These are phyloP conservation scores for Sebastiscus albofasciatus DNA, from an alignment of 2,797 vertebrate genomes.

Conservation along the genomic window DNA sequence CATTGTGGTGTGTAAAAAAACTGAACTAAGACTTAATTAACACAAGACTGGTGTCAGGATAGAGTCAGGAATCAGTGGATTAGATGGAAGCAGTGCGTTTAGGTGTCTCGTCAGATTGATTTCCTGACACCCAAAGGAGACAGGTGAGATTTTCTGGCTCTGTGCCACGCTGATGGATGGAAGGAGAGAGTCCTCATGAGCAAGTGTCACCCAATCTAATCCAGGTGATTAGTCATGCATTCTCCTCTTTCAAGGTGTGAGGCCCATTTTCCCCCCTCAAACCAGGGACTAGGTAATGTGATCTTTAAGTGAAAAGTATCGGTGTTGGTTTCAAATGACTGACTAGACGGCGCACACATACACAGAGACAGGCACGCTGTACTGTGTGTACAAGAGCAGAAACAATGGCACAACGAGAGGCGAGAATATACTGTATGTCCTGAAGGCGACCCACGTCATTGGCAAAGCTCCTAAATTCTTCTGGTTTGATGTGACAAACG, in stretches of 20 bases:
- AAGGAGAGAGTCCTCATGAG: conserved; percentile 62
- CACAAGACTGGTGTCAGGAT: background rate
- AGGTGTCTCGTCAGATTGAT: conserved; percentile 13
- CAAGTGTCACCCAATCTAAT: conserved; percentile 74
- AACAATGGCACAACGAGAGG: conserved; percentile 18
- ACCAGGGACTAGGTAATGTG: conserved; percentile 53
- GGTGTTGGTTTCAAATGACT: conserved; percentile 66
- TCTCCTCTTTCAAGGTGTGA: conserved; percentile 79
- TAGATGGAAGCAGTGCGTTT: background rate
- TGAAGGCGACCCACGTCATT: conserved; percentile 9
- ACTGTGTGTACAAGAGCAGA: background rate
- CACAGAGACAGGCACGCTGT: background rate
- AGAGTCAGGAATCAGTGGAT: background rate
- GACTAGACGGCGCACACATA: background rate
- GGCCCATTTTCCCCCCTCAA: conserved; percentile 35
- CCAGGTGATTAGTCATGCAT: conserved; percentile 78
- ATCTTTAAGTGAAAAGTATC: conserved; percentile 64
- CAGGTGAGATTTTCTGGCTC: conserved; percentile 39
- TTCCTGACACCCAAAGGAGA: conserved; percentile 26
- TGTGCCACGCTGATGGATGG: conserved; percentile 57
- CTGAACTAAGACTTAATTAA: background rate
- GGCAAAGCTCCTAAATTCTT: conserved; percentile 32
- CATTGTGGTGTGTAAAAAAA: background rate
- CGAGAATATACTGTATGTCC: conserved; percentile 12
- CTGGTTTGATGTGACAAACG: conserved; percentile 26